A percentile compares a stretch with the other conserved stretches of the same genome.
phyloP scores from a whole-genome alignment of 2,113 vertebrate species.

The Anthoscopus minutus region DNA sequence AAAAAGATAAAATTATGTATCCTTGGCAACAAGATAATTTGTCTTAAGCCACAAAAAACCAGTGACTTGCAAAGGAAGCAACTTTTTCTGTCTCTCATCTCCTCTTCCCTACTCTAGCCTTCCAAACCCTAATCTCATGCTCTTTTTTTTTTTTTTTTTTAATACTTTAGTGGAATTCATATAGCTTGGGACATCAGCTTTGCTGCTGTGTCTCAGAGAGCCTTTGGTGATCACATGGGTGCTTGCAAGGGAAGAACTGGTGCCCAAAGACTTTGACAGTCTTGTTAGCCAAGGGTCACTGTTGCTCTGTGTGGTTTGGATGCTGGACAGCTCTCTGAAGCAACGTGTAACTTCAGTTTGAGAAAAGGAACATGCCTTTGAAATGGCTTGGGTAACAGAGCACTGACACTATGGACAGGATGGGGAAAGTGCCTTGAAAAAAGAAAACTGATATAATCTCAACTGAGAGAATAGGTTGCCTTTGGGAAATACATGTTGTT shows the following conservation, averaged over 20 bases:
- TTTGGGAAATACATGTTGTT: background rate
- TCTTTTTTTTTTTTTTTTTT: background rate
- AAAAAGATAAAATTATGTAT: background rate
- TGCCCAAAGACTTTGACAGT: background rate
- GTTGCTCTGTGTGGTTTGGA: background rate
- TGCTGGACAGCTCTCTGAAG: background rate
- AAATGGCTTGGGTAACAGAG: background rate
- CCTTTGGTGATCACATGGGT: background rate
- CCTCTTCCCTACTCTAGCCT: background rate
- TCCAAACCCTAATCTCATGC: background rate
- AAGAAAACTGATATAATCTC: background rate
- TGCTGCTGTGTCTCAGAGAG: background rate
- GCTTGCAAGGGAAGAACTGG: background rate
- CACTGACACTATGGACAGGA: background rate
- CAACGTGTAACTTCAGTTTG: background rate
- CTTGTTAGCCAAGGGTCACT: background rate
- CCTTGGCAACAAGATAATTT: background rate
- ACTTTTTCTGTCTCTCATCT: background rate
- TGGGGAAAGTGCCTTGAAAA: background rate
- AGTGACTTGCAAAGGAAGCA: background rate
- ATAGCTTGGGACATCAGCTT: background rate
- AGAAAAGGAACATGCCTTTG: background rate
- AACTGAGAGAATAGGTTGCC: accelerated
- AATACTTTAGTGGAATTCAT: background rate
- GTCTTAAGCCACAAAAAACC: background rate